Conservation (phyloP, 2,797 vertebrate species). For the Crypturellus tataupa region DNA sequence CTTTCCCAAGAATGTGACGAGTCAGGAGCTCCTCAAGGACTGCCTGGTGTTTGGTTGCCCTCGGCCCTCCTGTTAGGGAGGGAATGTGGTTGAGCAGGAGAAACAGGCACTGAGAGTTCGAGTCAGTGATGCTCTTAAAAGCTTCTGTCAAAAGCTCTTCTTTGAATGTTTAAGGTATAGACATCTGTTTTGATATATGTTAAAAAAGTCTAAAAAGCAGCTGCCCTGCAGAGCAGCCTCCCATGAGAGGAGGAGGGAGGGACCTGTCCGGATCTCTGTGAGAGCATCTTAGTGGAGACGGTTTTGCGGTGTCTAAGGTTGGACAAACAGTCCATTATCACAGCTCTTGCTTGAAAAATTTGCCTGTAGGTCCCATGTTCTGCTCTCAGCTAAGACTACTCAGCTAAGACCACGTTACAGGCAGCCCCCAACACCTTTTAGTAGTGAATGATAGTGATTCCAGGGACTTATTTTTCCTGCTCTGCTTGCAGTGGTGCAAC, state of each 20-base stretch:
- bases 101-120: background rate
- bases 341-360: accelerated
- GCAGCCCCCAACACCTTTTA: background rate
- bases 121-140: background rate
- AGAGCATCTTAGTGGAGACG: background rate
- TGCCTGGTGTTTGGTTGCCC: background rate
- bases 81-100: background rate
- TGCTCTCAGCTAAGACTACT: background rate
- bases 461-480: background rate
- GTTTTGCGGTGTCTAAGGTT: background rate
- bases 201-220: background rate
- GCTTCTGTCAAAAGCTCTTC: background rate
- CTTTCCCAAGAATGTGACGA: background rate
- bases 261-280: background rate
- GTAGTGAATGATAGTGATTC: accelerated
- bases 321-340: background rate
- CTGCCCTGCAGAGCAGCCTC: background rate
- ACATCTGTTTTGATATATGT: too few species aligned
- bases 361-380: background rate
- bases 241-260: too few species aligned
- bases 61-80: accelerated
- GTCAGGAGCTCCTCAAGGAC: background rate
- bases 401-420: too few species aligned
- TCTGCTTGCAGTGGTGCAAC: accelerated
- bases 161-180: background rate